phyloP scores from a whole-genome alignment of 2,888 invertebrate genomes.

The Calameuta pallipes region DNA sequence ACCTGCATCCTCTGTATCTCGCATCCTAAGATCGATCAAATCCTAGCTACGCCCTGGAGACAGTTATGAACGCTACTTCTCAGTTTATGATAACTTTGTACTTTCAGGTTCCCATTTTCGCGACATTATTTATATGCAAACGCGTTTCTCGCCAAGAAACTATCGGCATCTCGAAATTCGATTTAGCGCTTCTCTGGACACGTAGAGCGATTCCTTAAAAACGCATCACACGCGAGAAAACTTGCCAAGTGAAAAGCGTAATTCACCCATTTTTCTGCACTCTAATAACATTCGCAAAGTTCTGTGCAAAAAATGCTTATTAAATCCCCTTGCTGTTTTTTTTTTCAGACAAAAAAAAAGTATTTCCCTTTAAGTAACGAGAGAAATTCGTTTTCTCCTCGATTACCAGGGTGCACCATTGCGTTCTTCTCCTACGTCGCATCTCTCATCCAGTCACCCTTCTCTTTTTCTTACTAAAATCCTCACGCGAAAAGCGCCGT shows the following conservation, averaged over 20 bases:
- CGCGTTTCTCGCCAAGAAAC: constrained; percentile 18
- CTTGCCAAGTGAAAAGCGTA: neutral
- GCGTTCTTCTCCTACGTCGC: neutral
- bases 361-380: neutral
- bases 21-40: constrained; percentile 6
- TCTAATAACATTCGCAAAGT: neutral
- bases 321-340: neutral
- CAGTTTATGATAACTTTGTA: constrained; percentile 34
- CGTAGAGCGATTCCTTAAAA: constrained; percentile 31
- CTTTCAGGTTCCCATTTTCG: constrained; percentile 42
- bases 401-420: neutral
- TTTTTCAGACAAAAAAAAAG: neutral
- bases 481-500: neutral
- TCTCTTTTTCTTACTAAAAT: neutral
- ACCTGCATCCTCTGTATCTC: constrained; percentile 5
- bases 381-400: neutral
- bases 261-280: neutral
- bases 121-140: constrained; percentile 55
- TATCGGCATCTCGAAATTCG: constrained; percentile 45
- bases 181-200: constrained; percentile 45
- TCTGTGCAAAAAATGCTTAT: neutral
- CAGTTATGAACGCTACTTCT: constrained; percentile 6
- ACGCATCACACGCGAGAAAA: constrained; percentile 49
- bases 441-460: neutral
- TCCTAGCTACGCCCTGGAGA: neutral